These are phyloP conservation scores for Lineus longissimus DNA, from an alignment of 1,140 invertebrate species.

Conservation along the genomic window DNA sequence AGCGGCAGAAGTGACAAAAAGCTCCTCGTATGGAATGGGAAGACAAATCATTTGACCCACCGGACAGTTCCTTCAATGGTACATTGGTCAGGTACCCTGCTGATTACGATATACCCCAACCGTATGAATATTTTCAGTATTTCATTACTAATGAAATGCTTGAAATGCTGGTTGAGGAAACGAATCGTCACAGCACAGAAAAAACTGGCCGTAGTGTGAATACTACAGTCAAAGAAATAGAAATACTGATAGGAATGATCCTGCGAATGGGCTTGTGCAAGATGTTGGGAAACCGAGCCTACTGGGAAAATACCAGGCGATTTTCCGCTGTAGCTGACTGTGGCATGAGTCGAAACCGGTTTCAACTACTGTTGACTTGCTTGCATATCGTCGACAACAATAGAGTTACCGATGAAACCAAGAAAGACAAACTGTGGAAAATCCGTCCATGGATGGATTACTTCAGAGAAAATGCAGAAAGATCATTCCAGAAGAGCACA, in stretches of 20 bases:
- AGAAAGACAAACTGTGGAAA: conserved; percentile 19
- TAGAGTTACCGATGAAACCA: conserved; percentile 4
- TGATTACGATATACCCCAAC: conserved; percentile 4
- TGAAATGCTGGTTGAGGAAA: conserved; percentile 6
- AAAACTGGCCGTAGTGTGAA: conserved; percentile 6
- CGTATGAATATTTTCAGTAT: conserved; percentile 13
- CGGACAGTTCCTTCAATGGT: not conserved
- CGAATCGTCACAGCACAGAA: conserved; percentile 12
- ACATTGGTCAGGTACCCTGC: not conserved
- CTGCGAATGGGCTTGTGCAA: conserved; percentile 18
- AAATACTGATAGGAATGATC: conserved; percentile 15
- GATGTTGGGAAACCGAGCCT: conserved; percentile 5
- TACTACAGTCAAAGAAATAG: conserved; percentile 15
- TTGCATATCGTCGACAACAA: conserved; percentile 21
- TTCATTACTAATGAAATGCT: conserved; percentile 12
- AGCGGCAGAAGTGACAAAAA: not conserved
- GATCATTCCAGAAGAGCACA: conserved; percentile 14
- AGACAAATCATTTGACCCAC: not conserved
- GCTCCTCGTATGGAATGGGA: not conserved
- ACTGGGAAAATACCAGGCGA: conserved; percentile 19
- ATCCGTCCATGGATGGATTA: conserved; percentile 14
- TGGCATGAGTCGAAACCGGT: conserved; percentile 14
- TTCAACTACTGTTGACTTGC: conserved; percentile 6
- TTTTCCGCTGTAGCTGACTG: conserved; percentile 16
- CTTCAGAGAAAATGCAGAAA: conserved; percentile 3